These are phyloP conservation scores for Seriola aureovittata DNA, from an alignment of 2,113 vertebrate genomes.

Conservation along the genomic window DNA sequence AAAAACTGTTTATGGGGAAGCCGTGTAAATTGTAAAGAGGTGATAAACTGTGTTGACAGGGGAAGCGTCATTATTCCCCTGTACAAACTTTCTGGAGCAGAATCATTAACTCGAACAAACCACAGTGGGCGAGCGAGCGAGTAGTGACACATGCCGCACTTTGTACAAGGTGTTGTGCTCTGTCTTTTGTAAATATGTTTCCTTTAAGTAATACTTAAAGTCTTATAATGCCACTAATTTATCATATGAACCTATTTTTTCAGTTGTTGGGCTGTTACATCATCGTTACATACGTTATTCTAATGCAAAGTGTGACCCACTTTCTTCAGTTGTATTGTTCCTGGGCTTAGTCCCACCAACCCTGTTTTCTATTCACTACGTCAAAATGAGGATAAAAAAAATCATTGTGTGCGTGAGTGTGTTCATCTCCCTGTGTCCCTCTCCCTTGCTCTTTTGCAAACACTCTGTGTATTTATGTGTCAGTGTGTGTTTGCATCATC, in stretches of 20 bases:
- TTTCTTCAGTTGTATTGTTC: slow-evolving; percentile 79
- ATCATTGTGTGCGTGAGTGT: slow-evolving; percentile 66
- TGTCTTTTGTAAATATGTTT: background rate
- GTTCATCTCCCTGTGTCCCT: slow-evolving; percentile 40
- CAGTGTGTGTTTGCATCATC: slow-evolving; percentile 76
- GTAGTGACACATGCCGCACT: background rate
- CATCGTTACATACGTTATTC: slow-evolving; percentile 77
- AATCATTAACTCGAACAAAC: slow-evolving; percentile 32
- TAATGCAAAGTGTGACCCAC: slow-evolving; percentile 83
- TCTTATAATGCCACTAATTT: slow-evolving; percentile 31
- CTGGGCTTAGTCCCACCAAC: slow-evolving; percentile 65
- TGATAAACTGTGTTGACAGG: slow-evolving; percentile 46
- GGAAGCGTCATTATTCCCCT: slow-evolving; percentile 29
- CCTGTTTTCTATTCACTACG: slow-evolving; percentile 69
- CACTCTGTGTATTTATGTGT: slow-evolving; percentile 74
- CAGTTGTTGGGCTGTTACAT: slow-evolving; percentile 65
- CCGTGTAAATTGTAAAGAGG: slow-evolving; percentile 52
- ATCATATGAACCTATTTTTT: slow-evolving; percentile 34
- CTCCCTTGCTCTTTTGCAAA: slow-evolving; percentile 64
- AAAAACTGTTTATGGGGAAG: slow-evolving; percentile 51
- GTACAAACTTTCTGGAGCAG: slow-evolving; percentile 27
- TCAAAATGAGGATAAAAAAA: slow-evolving; percentile 65
- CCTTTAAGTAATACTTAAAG: background rate
- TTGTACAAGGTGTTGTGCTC: background rate
- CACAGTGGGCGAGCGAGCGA: slow-evolving; percentile 7